phyloP scores from a whole-genome alignment of 30 jellyfish, hydroid and myxozoan species.

The Aurelia sp. region DNA sequence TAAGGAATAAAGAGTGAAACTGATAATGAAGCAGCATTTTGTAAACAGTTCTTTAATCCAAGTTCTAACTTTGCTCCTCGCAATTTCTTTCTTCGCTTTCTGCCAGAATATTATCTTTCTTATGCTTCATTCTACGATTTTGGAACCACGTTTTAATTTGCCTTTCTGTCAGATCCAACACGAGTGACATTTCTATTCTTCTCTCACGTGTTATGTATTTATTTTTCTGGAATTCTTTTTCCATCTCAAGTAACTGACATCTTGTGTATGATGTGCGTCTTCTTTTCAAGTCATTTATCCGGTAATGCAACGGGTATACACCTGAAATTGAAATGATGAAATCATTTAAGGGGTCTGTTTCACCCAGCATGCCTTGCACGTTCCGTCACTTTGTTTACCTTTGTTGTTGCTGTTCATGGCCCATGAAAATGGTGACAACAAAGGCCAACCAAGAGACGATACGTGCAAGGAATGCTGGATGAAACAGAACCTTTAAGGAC shows the following conservation, averaged over 20 bases:
- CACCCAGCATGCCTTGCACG: no score
- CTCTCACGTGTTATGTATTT: constrained; percentile 84
- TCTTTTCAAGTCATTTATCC: constrained; percentile 70
- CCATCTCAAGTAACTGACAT: constrained; percentile 79
- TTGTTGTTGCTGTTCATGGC: no score
- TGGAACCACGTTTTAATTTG: constrained; percentile 97
- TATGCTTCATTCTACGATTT: constrained; percentile 88
- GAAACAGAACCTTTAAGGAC: no score
- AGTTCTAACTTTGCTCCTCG: background rate
- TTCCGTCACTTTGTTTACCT: no score
- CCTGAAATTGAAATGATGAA: constrained; percentile 2
- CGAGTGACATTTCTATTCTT: constrained; percentile 80
- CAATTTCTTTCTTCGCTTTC: background rate
- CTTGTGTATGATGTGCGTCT: constrained; percentile 89
- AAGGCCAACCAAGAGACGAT: no score
- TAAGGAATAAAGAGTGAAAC: no score
- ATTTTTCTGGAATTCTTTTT: constrained; percentile 70
- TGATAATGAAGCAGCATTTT: no score
- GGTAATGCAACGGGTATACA: constrained; percentile 66
- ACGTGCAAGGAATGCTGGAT: no score
- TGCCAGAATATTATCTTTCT: constrained; percentile 44
- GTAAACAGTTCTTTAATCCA: no score
- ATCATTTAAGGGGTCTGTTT: no score
- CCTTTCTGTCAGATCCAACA: constrained; percentile 79
- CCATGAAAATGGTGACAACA: no score